Evolutionary conservation across 2,888 invertebrate genomes (phyloP), one percentile per base, ranked within the genome.

Genomic region (Oeneis ivallda): DNA sequence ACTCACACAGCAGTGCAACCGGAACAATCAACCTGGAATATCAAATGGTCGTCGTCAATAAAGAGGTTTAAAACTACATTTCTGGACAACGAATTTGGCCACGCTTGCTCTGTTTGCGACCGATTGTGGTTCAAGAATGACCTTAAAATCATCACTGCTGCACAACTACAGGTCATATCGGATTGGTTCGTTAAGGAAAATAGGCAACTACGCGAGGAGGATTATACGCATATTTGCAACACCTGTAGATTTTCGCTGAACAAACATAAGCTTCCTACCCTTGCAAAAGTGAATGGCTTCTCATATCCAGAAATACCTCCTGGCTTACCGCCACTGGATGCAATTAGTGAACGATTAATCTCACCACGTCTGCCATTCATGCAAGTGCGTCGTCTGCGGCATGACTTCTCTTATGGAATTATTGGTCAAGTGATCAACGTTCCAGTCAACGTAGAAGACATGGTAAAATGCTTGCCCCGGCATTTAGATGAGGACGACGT

Each of bases 381-480:
- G 79, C 79, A 83, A 76, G 74, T 83, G 67, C 76, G 80, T 70
- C 71, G 79, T 47, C 74, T 81, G 73, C 75, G 79, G 0, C 75
- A 80, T 75, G 77, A 79, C 54, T 69, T 69, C 63, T 71, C 71
- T 71, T 78, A 77, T 74, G 81, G 80, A 70, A 83, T 84, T 15
- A 66, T 75, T 34, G 82, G 79, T 0, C 83, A 85, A 79, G 75
- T 83, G 62, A 85, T 85, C 11, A 85, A 84, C 71, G 79, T 84
- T 2, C 83, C 83, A 67, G 78, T 80, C 4, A 39, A 75, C 66
- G 80, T 79, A 58, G 54, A 81, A 71, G 72, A 74, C 1, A 81
- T 81, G 80, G 78, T 81, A 59, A 74, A 78, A 72, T 69, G 68
- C 9, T 75, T 84, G 71, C 81, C 81, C 2, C 73, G 82, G 0